phyloP scores from a whole-genome alignment of 2,113 vertebrate genomes.

The Scartelaos histophorus region DNA sequence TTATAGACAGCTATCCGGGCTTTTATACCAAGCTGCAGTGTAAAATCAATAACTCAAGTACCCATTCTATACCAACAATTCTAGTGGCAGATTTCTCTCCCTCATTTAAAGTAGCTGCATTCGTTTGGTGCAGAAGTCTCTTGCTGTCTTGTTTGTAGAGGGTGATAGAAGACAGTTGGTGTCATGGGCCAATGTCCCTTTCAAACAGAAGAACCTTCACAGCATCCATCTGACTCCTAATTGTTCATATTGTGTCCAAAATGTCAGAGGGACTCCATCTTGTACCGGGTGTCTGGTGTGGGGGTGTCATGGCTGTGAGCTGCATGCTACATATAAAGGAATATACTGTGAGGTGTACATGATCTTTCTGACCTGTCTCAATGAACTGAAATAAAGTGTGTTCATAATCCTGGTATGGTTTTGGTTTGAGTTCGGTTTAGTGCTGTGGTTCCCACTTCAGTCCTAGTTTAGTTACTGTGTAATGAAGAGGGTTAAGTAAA shows the following conservation, averaged over 20 bases:
- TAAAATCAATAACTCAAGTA: not conserved
- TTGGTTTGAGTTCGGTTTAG: too few relatives aligned
- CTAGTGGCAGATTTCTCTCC: not conserved
- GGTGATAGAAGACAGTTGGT: not conserved
- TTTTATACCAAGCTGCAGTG: not conserved
- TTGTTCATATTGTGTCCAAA: conserved; percentile 8
- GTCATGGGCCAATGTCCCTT: not conserved
- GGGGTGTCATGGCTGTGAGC: not conserved
- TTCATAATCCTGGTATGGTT: too few relatives aligned
- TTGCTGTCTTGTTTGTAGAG: not conserved
- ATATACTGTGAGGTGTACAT: not conserved
- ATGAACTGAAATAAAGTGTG: not conserved
- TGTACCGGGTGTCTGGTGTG: not conserved
- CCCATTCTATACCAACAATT: not conserved
- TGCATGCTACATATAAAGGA: not conserved
- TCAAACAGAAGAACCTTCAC: not conserved
- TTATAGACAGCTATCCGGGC: too few relatives aligned
- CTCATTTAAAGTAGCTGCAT: not conserved
- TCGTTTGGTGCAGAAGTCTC: not conserved
- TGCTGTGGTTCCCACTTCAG: too few relatives aligned
- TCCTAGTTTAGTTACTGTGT: too few relatives aligned
- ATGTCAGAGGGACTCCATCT: not conserved
- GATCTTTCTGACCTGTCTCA: not conserved
- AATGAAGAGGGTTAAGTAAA: too few relatives aligned
- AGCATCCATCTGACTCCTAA: conserved; percentile 3